Evolutionary conservation across 2,888 invertebrate species (phyloP).

Genomic region (Aleiodes testaceus): DNA sequence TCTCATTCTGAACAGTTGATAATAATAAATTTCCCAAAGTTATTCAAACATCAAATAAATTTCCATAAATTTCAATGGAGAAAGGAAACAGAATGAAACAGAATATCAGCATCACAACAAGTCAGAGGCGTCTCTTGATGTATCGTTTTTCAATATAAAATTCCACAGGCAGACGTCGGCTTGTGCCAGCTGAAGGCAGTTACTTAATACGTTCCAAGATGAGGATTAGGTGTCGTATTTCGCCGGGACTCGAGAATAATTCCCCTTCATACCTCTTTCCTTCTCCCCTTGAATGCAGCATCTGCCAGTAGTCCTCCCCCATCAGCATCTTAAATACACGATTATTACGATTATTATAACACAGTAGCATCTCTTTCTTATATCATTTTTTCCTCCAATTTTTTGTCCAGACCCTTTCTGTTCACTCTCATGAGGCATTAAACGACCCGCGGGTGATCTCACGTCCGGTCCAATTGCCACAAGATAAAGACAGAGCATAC

Average conservation of each 20-base stretch:
- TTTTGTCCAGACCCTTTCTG: constrained; percentile 34
- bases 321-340: constrained; percentile 30
- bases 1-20: too few relatives aligned
- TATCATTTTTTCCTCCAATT: constrained; percentile 32
- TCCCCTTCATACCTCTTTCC: constrained; percentile 50
- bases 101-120: constrained; percentile 29
- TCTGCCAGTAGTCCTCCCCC: constrained; percentile 44
- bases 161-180: constrained; percentile 16
- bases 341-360: constrained; percentile 48
- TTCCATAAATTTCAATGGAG: constrained; percentile 6
- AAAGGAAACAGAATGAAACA: background rate
- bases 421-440: constrained; percentile 53
- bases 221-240: constrained; percentile 67
- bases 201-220: constrained; percentile 66
- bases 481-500: constrained; percentile 11
- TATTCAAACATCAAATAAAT: background rate
- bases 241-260: constrained; percentile 57
- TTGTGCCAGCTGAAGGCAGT: constrained; percentile 56
- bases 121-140: constrained; percentile 40
- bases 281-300: constrained; percentile 21
- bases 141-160: constrained; percentile 52
- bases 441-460: constrained; percentile 69
- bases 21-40: too few relatives aligned
- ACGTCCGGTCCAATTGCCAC: constrained; percentile 48
- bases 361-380: constrained; percentile 48